Conservation (phyloP, 2,797 vertebrate species). For the Meriones psammophilus region DNA sequence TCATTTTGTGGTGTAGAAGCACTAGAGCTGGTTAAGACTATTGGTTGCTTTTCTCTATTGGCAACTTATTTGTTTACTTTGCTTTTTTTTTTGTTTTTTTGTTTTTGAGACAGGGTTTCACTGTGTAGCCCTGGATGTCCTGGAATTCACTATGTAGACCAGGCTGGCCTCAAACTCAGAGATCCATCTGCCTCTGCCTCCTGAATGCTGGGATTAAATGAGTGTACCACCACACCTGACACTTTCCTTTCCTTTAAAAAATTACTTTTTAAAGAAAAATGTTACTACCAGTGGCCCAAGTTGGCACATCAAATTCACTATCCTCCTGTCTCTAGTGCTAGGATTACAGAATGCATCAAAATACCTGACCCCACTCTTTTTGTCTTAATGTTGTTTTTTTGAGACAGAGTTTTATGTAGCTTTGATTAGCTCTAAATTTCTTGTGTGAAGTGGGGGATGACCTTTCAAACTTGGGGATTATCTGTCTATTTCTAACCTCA, state of each 20-base stretch:
- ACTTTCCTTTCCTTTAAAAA: background rate
- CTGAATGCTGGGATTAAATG: background rate
- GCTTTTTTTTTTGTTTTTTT: background rate
- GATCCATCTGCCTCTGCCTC: background rate
- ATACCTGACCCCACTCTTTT: background rate
- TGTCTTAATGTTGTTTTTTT: background rate
- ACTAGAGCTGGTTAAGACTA: background rate
- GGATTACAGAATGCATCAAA: background rate
- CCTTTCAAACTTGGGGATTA: background rate
- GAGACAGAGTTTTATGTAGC: background rate
- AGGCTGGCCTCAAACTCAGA: background rate
- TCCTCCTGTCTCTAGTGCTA: background rate
- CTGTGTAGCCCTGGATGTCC: background rate
- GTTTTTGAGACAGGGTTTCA: background rate
- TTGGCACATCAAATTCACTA: no score
- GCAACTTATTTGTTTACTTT: background rate
- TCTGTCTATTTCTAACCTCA: background rate
- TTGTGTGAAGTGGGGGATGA: no score
- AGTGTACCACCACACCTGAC: background rate
- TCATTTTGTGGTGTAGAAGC: background rate
- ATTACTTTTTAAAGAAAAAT: background rate
- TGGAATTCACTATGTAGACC: background rate
- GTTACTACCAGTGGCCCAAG: background rate
- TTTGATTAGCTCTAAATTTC: background rate
- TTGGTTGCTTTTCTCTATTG: background rate